These are phyloP conservation scores for Drosophila insularis DNA, from an alignment of 1,140 invertebrate species.

Conservation along the genomic window DNA sequence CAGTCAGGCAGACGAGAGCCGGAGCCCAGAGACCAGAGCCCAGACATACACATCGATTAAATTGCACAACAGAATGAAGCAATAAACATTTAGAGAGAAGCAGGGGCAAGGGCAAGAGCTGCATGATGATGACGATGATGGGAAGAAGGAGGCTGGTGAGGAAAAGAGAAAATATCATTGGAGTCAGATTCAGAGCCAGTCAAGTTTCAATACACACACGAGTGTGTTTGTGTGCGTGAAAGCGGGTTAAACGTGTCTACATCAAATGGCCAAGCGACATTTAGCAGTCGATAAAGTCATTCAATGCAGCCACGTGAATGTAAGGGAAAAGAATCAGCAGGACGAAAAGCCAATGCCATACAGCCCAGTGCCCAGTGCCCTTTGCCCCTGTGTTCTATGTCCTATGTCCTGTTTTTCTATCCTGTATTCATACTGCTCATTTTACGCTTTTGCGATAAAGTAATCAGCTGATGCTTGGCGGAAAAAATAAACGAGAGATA, in stretches of 20 bases:
- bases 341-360: background rate
- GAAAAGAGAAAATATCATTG: constrained; percentile 53
- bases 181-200: constrained; percentile 4
- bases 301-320: constrained; percentile 71
- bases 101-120: constrained; percentile 12
- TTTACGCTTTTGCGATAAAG: constrained; percentile 78
- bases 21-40: constrained; percentile 29
- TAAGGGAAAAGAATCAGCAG: constrained; percentile 14
- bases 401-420: background rate
- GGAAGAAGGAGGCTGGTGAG: constrained; percentile 27
- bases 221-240: constrained; percentile 60
- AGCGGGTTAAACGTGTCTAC: constrained; percentile 79
- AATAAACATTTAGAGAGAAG: constrained; percentile 77
- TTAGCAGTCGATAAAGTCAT: constrained; percentile 80
- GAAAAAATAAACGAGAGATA: constrained; percentile 45
- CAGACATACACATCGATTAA: constrained; percentile 71
- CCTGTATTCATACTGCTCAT: constrained; percentile 45
- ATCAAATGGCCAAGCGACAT: constrained; percentile 78
- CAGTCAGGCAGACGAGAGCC: background rate
- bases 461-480: constrained; percentile 75
- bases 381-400: constrained; percentile 1
- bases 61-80: constrained; percentile 79
- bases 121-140: constrained; percentile 24
- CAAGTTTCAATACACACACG: background rate
- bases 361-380: too few species aligned